Evolutionary conservation across 1,140 invertebrate genomes (phyloP), one percentile per base, ranked within the genome.

Genomic region (Macrosteles quadrilineatus): DNA sequence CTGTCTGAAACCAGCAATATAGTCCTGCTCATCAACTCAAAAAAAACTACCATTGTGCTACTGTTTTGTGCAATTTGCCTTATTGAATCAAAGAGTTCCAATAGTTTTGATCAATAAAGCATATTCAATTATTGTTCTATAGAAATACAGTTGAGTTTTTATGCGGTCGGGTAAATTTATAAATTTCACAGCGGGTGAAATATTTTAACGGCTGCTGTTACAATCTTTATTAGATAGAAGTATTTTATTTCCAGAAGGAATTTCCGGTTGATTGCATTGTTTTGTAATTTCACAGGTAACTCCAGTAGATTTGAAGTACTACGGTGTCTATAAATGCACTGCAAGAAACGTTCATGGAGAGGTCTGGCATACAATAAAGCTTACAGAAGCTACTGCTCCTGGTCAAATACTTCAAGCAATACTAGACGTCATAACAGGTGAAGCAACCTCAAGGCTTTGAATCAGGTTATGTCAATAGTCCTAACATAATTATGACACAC

Each of bases 311-410:
- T 77, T 77, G 1, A 79, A 84, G 32, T 88, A 88, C 67, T 96
- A 91, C 78, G 90, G 89, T 0, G 80, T 81, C 21, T 97, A 96
- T 81, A 91, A 88, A 75, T 97, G 95, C 79, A 83, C 90, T 36
- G 94, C 94, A 0, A 87, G 84, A 1, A 97, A 97, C 75, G 81
- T 81, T 21, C 86, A 91, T 36, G 95, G 95, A 2, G 82, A 82
- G 47, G 84, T 82, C 0, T 85, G 87, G 53, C 86, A 88, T 63
- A 78, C 80, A 21, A 88, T 96, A 63, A 84, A 88, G 43, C 81
- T 97, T 40, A 86, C 87, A 72, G 86, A 94, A 80, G 95, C 92
- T 0, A 78, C 79, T 32, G 81, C 78, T 0, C 91, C 90, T 0
- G 77, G 80, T 19, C 76, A 78, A 14, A 76, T 89, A 63, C 75